These are phyloP conservation scores for Elysia crispata DNA, from an alignment of 2,888 invertebrate species.

Conservation along the genomic window DNA sequence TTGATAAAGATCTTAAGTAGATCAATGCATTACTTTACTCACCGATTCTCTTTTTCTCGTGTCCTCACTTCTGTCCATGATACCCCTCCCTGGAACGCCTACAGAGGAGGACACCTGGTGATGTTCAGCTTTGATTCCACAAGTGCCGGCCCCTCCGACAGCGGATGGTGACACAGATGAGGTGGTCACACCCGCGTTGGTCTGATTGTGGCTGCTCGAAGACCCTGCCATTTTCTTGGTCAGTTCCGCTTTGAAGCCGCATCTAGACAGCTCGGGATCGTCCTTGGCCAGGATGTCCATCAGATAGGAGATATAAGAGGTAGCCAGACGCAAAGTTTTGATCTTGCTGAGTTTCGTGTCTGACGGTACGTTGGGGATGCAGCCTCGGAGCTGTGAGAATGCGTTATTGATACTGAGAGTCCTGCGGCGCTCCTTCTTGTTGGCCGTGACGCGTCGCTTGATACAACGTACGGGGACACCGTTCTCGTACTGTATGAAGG, in stretches of 20 bases:
- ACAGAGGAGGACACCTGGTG: constrained; percentile 2
- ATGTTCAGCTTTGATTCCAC: neutral
- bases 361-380: constrained; percentile 96
- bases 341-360: constrained; percentile 97
- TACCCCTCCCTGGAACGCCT: constrained; percentile 13
- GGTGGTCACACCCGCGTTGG: neutral
- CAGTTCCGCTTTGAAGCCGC: constrained; percentile 91
- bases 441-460: constrained; percentile 83
- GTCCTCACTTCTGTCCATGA: constrained; percentile 40
- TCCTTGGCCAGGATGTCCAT: constrained; percentile 92
- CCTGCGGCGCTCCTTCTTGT: constrained; percentile 93
- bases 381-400: constrained; percentile 92
- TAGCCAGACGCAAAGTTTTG: constrained; percentile 94
- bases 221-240: constrained; percentile 70
- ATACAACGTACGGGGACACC: constrained; percentile 64
- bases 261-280: constrained; percentile 82
- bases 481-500: constrained; percentile 58
- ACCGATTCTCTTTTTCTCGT: constrained; percentile 53
- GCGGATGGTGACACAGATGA: neutral
- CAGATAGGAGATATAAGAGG: constrained; percentile 84
- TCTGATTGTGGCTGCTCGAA: neutral
- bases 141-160: neutral
- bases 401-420: constrained; percentile 97
- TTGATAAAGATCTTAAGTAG: too few relatives aligned
- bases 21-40: constrained; percentile 42